Percentiles rank a stretch among this genome's conserved stretches.
These are phyloP conservation scores for Probosciger aterrimus DNA, from an alignment of 2,113 vertebrate species.

Conservation along the genomic window DNA sequence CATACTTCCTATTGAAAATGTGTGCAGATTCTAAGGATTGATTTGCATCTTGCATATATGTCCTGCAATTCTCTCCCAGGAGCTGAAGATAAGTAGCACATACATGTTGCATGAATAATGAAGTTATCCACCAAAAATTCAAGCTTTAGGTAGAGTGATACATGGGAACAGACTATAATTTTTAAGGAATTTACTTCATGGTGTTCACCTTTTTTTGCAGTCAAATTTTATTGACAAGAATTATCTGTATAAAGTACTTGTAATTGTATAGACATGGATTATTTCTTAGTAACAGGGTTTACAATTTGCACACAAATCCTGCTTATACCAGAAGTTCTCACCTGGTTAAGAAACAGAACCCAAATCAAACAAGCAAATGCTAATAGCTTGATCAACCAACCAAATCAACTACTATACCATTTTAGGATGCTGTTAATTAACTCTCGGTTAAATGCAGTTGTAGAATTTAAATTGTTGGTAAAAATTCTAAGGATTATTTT, in stretches of 20 bases:
- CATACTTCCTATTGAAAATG: background rate
- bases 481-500: background rate
- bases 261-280: background rate
- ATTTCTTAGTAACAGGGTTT: background rate
- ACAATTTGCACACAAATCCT: background rate
- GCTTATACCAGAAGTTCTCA: background rate
- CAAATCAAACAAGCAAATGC: background rate
- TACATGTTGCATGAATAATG: background rate
- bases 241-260: background rate
- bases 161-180: background rate
- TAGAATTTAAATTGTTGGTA: background rate
- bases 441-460: background rate
- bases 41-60: background rate
- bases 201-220: background rate
- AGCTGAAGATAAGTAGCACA: background rate
- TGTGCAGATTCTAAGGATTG: background rate
- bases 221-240: background rate
- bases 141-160: background rate
- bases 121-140: background rate
- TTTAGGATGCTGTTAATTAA: background rate
- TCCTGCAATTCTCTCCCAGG: background rate
- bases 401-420: background rate
- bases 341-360: background rate
- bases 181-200: background rate
- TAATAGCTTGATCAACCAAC: background rate